These are phyloP conservation scores for Mya arenaria DNA, from an alignment of 1,140 invertebrate genomes.

Conservation along the genomic window DNA sequence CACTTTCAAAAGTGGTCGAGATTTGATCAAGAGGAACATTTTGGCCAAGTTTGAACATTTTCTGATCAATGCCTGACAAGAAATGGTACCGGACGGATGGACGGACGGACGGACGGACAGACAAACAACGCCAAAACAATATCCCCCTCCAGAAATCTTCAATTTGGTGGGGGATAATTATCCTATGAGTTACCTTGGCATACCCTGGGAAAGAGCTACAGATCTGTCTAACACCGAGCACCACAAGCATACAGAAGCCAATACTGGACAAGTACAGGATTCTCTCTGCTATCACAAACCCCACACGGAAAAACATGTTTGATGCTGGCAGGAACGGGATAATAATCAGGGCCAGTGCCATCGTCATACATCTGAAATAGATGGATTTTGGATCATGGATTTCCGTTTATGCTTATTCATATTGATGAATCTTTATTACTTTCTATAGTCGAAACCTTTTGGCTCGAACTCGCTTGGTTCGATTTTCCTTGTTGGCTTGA, in stretches of 20 bases:
- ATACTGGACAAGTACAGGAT: conserved; percentile 98
- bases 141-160: no score
- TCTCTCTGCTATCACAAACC: conserved; percentile 97
- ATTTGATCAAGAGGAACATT: no score
- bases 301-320: conserved; percentile 98
- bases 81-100: background rate
- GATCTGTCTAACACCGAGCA: conserved; percentile 74
- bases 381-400: no score
- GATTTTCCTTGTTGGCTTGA: no score
- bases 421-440: no score
- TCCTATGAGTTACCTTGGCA: conserved; percentile 55
- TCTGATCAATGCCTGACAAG: conserved; percentile 25
- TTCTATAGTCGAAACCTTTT: no score
- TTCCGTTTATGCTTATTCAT: no score
- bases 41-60: no score
- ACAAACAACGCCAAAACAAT: conserved; percentile 14
- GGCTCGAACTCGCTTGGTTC: no score
- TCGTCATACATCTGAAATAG: conserved; percentile 69
- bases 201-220: conserved; percentile 39
- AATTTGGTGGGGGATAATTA: background rate
- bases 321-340: conserved; percentile 97
- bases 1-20: no score
- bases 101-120: background rate
- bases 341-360: conserved; percentile 89
- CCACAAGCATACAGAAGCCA: conserved; percentile 96